Base-by-base conservation (phyloP, 2,113 vertebrate genomes). In the Cariama cristata region DNA sequence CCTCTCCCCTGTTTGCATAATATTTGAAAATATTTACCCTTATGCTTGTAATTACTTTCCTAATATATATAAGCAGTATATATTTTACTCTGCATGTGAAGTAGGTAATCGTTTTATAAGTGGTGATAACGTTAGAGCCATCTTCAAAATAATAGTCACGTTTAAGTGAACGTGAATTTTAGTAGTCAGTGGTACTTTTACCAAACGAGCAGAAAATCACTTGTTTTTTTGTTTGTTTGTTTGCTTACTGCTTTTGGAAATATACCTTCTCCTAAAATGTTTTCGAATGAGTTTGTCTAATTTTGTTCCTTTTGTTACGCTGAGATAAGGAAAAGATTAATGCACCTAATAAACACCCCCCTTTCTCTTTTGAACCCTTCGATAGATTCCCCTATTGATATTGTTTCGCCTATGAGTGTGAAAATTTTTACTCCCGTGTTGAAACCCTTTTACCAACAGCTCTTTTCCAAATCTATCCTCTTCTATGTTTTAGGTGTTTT, bases 11-110 rank as follows among this genome's bases (percentile, higher is more conserved):
- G 53, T 88, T 86, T 76, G 19, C 56, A 38, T 32, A 90, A 66
- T 49, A 68, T 56, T 90, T 82, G 79, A 88, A 96, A 96, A 94
- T 97, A 96, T 96, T 96, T 96, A 81, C 77, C 44, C 27, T 97
- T 90, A 56, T 33, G 71, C 58, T 71, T 79, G 59, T 49, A 91
- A 92, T 86, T 91, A 93, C 53, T 79, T 84, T 91, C 71, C 77
- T 56, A 83, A 87, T 55, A 89, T 69, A 77, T 27, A 86, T 49
- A 76, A 75, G 79, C 56, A 91, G 71, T 72, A 47, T 79, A n/a
- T 76, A 62, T 80, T 88, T 91, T 88, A 74, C 60, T 88, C 91
- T 62, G 69, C 92, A 35, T 79, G 75, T 86, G 69, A 73, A 52
- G n/a, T 32, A 88, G 74, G 77, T 81, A 90, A 76, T 86, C 38